Base-by-base conservation (phyloP, 2,113 vertebrate genomes). In the Dissostichus mawsoni region DNA sequence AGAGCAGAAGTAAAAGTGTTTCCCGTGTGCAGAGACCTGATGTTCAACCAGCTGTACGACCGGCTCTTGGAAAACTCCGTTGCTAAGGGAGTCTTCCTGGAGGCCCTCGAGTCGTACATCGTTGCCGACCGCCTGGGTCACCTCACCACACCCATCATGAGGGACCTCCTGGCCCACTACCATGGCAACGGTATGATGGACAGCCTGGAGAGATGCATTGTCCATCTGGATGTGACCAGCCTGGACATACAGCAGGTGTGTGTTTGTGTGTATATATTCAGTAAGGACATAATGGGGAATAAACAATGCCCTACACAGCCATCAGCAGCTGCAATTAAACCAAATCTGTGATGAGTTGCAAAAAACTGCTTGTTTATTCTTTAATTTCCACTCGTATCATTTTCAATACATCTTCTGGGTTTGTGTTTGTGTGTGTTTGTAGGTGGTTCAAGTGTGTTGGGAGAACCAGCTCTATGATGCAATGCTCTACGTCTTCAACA, bases 401-500 rank as follows among this genome's bases (percentile, higher is more conserved):
- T 14, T 10, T 59, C 11, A 64, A 3, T 53, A 8, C 14, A 18
- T 69, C 3, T 14, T 71, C 2, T 44, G 5, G 36, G 36, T 41
- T 41, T 29, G 25, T 29, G 25, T 29, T 25, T 62, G 17, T 66
- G 8, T 73, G n/a, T 57, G 18, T 77, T 74, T 93, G 58, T 72
- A 99, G 98, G 96, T 99, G 50, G 97, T 99, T 71, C 95, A 96
- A 6, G 95, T 99, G 51, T 99, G 98, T 84, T 99, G 98, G 98
- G 96, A 97, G 75, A 97, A 99, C 86, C 96, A 88, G 29, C 95
- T 99, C 0, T 97, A 98, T 11, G 98, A 99, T 90, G 98, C 97
- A 55, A 97, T 99, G 97, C 97, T 99, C 87, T 99, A 99, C 0
- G 96, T 99, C 61, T 99, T 97, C 89, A 99, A 98, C 94, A 97